These are phyloP conservation scores for Anoplius nigerrimus DNA, from an alignment of 2,888 invertebrate genomes.

Conservation along the genomic window DNA sequence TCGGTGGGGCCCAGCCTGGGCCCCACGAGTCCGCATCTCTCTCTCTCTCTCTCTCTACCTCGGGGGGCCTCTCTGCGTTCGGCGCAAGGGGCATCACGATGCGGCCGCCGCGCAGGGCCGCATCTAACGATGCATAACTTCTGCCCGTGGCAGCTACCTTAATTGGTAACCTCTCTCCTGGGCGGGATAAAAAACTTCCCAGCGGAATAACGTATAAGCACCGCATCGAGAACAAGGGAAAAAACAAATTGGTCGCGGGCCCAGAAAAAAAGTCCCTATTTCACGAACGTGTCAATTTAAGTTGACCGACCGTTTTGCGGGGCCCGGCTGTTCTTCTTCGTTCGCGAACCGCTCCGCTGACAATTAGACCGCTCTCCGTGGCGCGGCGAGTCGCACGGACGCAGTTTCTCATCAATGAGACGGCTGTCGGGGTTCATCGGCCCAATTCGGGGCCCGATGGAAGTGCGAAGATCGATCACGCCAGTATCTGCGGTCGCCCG, in stretches of 20 bases:
- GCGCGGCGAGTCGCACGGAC: no score
- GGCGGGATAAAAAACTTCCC: not conserved
- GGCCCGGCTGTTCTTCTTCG: no score
- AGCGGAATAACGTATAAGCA: no score
- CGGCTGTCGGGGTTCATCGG: no score
- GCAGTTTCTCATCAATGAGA: no score
- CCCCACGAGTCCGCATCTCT: no score
- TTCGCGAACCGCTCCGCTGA: no score
- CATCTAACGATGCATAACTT: slow-evolving; percentile 50
- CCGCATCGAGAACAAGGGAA: slow-evolving; percentile 16
- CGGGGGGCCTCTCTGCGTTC: slow-evolving; percentile 50
- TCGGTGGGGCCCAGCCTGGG: slow-evolving; percentile 60
- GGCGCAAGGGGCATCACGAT: slow-evolving; percentile 57
- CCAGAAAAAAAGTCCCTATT: slow-evolving; percentile 18
- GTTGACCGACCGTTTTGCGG: slow-evolving; percentile 11
- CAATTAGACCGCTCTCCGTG: no score
- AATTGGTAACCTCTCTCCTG: slow-evolving; percentile 35
- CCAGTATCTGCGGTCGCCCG: no score
- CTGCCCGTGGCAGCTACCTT: slow-evolving; percentile 34
- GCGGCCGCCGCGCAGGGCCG: slow-evolving; percentile 58
- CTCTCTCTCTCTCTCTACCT: slow-evolving; percentile 47
- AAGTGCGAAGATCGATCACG: no score
- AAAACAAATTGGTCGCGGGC: slow-evolving; percentile 17
- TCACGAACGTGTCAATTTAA: slow-evolving; percentile 34
- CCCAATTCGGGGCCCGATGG: no score